Evolutionary conservation across 2,113 vertebrate species (phyloP), one percentile per base, ranked within the genome.

Genomic region (Takifugu bimaculatus): DNA sequence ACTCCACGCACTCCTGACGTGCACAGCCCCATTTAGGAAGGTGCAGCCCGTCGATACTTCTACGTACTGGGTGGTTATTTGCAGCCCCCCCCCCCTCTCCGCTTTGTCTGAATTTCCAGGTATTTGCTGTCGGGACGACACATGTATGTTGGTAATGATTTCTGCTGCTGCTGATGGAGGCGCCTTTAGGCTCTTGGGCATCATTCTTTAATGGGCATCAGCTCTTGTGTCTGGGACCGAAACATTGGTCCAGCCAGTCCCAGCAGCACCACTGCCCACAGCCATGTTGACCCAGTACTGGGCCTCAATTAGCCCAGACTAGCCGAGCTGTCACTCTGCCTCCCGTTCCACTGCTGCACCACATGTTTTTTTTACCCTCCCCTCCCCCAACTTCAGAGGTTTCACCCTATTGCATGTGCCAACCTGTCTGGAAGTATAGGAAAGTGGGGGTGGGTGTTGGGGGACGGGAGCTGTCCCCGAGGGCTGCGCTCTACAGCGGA

Each of bases 381-480:
- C 20, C 20, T 20, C 20, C 20, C 64, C 42, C 6, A 54, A 52
- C 55, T n/a, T 13, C 3, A 29, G 25, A 51, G 62, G 58, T 87
- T 81, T 76, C 72, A 79, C 11, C 55, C 39, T 75, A 59, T 79
- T 79, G 75, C 81, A 71, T 81, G 72, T 69, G 72, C 70, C 68
- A 67, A 45, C 50, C 26, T 58, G 61, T 80, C n/a, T 27, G 48
- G 25, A 20, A 56, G 55, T 5, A 9, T 11, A 27, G 70, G 59
- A 15, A 57, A 57, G 45, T 60, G 44, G n/a, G 45, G 29, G 13
- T 44, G 1, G 26, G 52, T 57, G 61, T 63, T 55, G 27, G 32
- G 45, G 62, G 72, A 61, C 54, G 48, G 39, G 58, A 64, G 67
- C 65, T 35, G 76, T 83, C 74, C 49, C 80, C 2, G 50, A 39